Conservation (phyloP, 2,113 vertebrate genomes). For the Urocynchramus pylzowi region DNA sequence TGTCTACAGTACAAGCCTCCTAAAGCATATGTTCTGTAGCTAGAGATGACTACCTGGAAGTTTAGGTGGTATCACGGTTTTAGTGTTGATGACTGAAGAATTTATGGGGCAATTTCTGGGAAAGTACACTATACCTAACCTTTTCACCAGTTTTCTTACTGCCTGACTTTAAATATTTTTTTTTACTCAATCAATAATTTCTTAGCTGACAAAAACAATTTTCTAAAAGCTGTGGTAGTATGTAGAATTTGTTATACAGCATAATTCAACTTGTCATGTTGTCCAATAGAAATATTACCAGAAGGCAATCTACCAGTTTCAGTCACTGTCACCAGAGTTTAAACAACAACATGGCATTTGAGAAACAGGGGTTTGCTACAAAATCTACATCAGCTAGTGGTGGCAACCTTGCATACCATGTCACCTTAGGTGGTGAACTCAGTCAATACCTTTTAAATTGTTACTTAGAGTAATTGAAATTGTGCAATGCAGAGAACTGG, state of each 20-base stretch:
- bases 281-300: constrained; percentile 59
- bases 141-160: constrained; percentile 19
- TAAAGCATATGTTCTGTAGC: background rate
- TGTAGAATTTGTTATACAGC: constrained; percentile 56
- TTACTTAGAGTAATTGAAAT: background rate
- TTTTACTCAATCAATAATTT: constrained; percentile 64
- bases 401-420: background rate
- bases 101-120: background rate
- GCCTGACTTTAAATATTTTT: constrained; percentile 57
- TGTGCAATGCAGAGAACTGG: background rate
- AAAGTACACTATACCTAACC: background rate
- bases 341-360: constrained; percentile 17
- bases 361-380: constrained; percentile 17
- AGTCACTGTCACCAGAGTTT: constrained; percentile 48
- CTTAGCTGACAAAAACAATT: constrained; percentile 63
- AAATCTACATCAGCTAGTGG: background rate
- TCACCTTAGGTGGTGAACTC: background rate
- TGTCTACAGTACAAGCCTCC: background rate
- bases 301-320: constrained; percentile 38
- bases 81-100: background rate
- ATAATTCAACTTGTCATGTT: constrained; percentile 60
- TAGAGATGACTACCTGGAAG: background rate
- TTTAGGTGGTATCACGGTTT: background rate
- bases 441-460: constrained; percentile 10
- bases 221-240: constrained; percentile 41